Percentiles rank a stretch among this genome's conserved stretches.
Conservation (phyloP, 2,113 vertebrate species). For the Siniperca chuatsi region DNA sequence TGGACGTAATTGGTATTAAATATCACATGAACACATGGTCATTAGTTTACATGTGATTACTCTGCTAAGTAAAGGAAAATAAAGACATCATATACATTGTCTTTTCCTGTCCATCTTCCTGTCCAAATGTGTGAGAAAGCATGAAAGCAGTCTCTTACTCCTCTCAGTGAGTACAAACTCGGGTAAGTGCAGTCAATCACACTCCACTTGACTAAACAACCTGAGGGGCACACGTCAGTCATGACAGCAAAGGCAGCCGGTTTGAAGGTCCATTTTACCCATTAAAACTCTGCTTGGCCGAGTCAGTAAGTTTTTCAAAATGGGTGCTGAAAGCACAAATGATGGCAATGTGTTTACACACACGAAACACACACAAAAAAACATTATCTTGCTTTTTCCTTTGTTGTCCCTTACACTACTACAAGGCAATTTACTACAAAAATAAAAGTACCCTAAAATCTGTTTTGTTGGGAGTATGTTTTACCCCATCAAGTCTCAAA, state of each 20-base stretch:
- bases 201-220: slow-evolving; percentile 66
- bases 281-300: slow-evolving; percentile 31
- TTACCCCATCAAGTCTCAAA: slow-evolving; percentile 9
- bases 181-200: slow-evolving; percentile 62
- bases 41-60: slow-evolving; percentile 1
- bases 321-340: slow-evolving; percentile 26
- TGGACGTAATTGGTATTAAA: not conserved
- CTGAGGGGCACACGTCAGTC: slow-evolving; percentile 60
- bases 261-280: slow-evolving; percentile 36
- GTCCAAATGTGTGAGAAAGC: slow-evolving; percentile 41
- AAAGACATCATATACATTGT: not conserved
- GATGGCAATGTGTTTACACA: not conserved
- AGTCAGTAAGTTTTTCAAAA: slow-evolving; percentile 29
- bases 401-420: not conserved
- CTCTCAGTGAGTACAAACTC: slow-evolving; percentile 41
- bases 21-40: not conserved
- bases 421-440: slow-evolving; percentile 25
- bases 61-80: slow-evolving; percentile 7
- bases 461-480: not conserved
- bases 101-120: not conserved
- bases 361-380: not conserved
- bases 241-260: slow-evolving; percentile 47
- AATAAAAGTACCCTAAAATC: slow-evolving; percentile 18
- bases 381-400: not conserved
- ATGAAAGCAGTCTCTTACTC: slow-evolving; percentile 25